These are phyloP conservation scores for Dolichotis patagonum DNA, from an alignment of 2,113 vertebrate species.

Conservation along the genomic window DNA sequence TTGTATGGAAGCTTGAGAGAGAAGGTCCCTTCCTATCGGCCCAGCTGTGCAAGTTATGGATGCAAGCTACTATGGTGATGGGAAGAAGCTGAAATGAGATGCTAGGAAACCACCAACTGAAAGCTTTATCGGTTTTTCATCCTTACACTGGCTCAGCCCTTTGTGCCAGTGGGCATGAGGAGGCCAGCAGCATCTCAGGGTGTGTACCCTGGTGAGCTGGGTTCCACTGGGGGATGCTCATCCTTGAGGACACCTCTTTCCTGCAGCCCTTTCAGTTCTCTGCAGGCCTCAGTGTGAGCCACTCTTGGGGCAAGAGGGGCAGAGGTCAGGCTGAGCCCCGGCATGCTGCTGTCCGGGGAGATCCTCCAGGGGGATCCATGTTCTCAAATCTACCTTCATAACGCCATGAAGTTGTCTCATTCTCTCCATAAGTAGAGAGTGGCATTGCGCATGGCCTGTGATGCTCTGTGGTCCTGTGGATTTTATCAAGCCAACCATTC, in stretches of 20 bases:
- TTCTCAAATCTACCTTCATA: not conserved
- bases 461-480: too few species aligned
- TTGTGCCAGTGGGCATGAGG: not conserved
- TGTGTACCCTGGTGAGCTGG: not conserved
- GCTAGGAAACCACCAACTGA: too few species aligned
- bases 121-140: not conserved
- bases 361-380: not conserved
- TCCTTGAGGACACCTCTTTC: not conserved
- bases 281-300: not conserved
- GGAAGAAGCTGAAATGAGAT: not conserved
- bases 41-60: not conserved
- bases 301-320: fast-evolving
- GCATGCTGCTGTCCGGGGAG: fast-evolving
- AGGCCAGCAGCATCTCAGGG: not conserved
- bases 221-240: not conserved
- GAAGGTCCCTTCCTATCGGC: not conserved
- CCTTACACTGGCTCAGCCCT: too few species aligned
- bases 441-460: not conserved
- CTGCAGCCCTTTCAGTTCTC: not conserved
- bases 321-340: not conserved
- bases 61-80: fast-evolving
- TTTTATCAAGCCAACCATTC: not conserved
- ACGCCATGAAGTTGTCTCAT: not conserved
- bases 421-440: not conserved
- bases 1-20: not conserved